A percentile compares a stretch with the other conserved stretches of the same genome.
Evolutionary conservation across 2,113 vertebrate genomes (phyloP).

Genomic region (Hirundichthys speculiger): DNA sequence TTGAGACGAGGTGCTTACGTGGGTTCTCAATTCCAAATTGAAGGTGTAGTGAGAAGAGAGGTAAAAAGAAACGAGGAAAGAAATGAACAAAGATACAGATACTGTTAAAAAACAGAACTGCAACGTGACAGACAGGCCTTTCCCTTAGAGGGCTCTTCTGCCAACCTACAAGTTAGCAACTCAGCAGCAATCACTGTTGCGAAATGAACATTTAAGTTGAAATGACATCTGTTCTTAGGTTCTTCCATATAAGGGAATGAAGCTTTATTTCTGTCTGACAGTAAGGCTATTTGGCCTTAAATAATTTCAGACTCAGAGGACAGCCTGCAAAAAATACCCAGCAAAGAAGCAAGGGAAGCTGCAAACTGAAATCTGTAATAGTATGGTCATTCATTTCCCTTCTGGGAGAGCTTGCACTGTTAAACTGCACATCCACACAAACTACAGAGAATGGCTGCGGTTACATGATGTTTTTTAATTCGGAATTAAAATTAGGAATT

Average conservation of each 20-base stretch:
- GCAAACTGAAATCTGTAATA: slow-evolving; percentile 33
- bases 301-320: slow-evolving; percentile 51
- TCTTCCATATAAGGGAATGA: slow-evolving; percentile 3
- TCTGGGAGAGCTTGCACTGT: slow-evolving; percentile 41
- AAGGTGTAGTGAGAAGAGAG: background rate
- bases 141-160: slow-evolving; percentile 19
- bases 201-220: slow-evolving; percentile 42
- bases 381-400: slow-evolving; percentile 21
- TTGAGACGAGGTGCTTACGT: no score
- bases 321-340: slow-evolving; percentile 32
- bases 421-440: slow-evolving; percentile 13
- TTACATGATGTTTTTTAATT: no score
- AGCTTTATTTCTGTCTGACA: slow-evolving; percentile 43
- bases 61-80: background rate
- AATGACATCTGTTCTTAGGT: slow-evolving; percentile 47
- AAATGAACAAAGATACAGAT: slow-evolving; percentile 9
- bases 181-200: slow-evolving; percentile 25
- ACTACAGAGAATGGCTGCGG: no score
- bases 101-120: background rate
- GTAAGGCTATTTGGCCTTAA: slow-evolving; percentile 24
- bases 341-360: slow-evolving; percentile 30
- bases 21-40: background rate
- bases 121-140: slow-evolving; percentile 14
- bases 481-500: no score
- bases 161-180: slow-evolving; percentile 17